phyloP scores from a whole-genome alignment of 2,888 invertebrate genomes.

The Hymenopus coronatus region DNA sequence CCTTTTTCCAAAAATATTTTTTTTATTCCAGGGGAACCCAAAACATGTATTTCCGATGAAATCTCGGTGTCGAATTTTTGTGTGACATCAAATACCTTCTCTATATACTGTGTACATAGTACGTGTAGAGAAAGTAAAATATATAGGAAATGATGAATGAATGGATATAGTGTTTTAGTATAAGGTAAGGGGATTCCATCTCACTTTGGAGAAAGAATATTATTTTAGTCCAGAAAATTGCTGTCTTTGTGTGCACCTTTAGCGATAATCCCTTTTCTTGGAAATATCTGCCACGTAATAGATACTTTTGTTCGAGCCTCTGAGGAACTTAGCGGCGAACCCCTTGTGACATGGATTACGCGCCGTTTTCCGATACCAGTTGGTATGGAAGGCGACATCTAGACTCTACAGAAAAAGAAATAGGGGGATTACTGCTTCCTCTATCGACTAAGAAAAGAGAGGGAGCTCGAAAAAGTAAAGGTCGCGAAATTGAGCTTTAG shows the following conservation, averaged over 20 bases:
- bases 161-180: too few species aligned
- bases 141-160: too few species aligned
- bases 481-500: neutral
- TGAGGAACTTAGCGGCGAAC: neutral
- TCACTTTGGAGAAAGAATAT: too few species aligned
- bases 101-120: too few species aligned
- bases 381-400: neutral
- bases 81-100: too few species aligned
- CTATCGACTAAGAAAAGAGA: neutral
- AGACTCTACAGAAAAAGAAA: neutral
- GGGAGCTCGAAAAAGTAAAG: neutral
- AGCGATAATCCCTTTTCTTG: neutral
- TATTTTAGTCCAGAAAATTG: too few species aligned
- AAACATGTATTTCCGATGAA: too few species aligned
- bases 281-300: neutral
- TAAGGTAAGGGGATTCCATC: too few species aligned
- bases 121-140: too few species aligned
- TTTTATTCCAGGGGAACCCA: too few species aligned
- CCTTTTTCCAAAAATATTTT: too few species aligned
- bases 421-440: neutral
- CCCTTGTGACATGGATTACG: neutral
- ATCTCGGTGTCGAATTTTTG: too few species aligned
- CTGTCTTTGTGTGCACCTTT: neutral
- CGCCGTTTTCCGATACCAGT: neutral
- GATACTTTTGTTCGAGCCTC: neutral